A percentile compares a stretch with the other conserved stretches of the same genome.
phyloP scores from a whole-genome alignment of 2,113 vertebrate species.

The Cephalophus harveyi region DNA sequence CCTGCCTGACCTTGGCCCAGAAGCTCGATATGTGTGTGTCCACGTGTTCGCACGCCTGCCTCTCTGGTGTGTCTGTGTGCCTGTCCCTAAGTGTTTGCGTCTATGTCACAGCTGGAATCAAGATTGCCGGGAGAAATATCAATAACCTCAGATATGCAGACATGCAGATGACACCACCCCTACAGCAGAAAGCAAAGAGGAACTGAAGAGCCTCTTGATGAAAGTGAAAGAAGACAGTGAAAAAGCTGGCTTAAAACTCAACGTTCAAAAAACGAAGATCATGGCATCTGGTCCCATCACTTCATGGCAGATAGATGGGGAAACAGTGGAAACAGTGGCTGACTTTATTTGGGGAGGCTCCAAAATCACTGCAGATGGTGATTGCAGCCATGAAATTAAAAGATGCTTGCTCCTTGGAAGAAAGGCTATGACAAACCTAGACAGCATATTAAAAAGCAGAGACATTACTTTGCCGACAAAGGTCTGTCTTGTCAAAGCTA shows the following conservation, averaged over 20 bases:
- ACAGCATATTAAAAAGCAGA: neutral
- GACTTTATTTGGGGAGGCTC: neutral
- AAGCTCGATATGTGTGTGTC: neutral
- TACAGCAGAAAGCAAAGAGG: neutral
- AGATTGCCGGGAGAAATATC: neutral
- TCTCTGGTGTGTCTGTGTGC: neutral
- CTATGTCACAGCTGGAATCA: neutral
- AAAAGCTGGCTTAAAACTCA: neutral
- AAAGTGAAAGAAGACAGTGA: neutral
- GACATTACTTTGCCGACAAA: neutral
- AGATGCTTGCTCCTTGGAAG: neutral
- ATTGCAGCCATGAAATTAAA: neutral
- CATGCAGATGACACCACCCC: neutral
- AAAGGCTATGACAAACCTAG: neutral
- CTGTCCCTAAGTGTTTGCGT: fast-evolving
- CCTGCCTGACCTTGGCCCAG: neutral
- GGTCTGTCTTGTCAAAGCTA: neutral
- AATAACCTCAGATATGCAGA: neutral
- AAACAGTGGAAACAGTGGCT: neutral
- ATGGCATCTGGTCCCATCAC: neutral
- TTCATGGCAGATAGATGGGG: neutral
- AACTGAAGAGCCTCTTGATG: neutral
- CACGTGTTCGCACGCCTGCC: fast-evolving
- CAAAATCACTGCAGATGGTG: neutral
- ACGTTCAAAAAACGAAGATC: neutral